Evolutionary conservation across 1,140 invertebrate genomes (phyloP), one percentile per base, ranked within the genome.

Genomic region (Aphaenogaster rudis): DNA sequence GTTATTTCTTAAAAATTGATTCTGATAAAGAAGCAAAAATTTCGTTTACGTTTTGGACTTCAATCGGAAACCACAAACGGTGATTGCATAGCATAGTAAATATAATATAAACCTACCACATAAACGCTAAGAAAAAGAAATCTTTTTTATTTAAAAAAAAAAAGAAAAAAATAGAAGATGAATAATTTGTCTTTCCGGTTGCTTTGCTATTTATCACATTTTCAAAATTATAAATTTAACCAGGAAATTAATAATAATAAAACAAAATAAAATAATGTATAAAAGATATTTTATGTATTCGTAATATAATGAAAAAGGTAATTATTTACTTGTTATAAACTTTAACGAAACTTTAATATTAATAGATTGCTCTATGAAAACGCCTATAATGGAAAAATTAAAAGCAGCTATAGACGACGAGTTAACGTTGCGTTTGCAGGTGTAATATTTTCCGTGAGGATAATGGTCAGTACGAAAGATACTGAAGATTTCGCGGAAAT

Each of bases 401-500:
- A 39, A 39, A 13, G 7, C 36, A 39, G 15, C n/a, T 88, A 86
- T 28, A 28, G 28, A 28, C 28, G 28, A 28, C 28, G 28, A 28
- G 28, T 28, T 28, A 28, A 28, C 28, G 28, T 28, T 28, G 28
- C 28, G 28, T 28, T 28, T 28, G 28, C 28, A 28, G 0, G 28
- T 28, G 28, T 28, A 28, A 28, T 28, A 28, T 28, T 28, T 28
- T 28, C 28, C 28, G 28, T 28, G 0, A 78, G 90, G 64, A 93
- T 93, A 91, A 77, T 93, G 6, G 88, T 85, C 0, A 88, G 88
- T 6, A 76, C 9, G 2, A 67, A 67, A 67, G 8, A 45, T 21
- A 33, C 39, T 7, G 91, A 93, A 36, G 48, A 33, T 33, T 88
- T 92, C 7, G 84, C 67, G 0, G 33, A 28, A 28, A 88, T 87